Conservation (phyloP, 2,113 vertebrate species). For the Monopterus albus region DNA sequence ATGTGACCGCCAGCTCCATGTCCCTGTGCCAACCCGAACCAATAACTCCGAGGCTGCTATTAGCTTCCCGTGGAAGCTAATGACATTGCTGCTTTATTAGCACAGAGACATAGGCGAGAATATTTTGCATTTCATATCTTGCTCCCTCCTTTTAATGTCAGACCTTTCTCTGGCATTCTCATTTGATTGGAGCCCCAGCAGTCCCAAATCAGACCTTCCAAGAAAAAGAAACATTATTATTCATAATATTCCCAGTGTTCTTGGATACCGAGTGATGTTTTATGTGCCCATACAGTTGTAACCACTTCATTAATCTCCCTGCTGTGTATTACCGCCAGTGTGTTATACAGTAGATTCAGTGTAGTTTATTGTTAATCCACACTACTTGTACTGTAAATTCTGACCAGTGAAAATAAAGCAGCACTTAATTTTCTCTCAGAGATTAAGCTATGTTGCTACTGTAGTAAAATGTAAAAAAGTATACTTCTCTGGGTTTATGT, state of each 20-base stretch:
- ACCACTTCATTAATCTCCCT: neutral
- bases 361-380: neutral
- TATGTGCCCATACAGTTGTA: neutral
- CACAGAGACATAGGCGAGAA: slow-evolving; percentile 54
- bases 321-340: neutral
- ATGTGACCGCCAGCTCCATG: slow-evolving; percentile 63
- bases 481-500: neutral
- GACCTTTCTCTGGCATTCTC: slow-evolving; percentile 57
- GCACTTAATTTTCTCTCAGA: neutral
- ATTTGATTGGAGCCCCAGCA: slow-evolving; percentile 58
- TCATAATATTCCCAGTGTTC: slow-evolving; percentile 10
- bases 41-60: slow-evolving; percentile 71
- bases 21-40: slow-evolving; percentile 69
- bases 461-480: neutral
- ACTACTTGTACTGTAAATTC: neutral
- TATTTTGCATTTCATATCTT: slow-evolving; percentile 75
- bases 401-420: neutral
- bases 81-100: slow-evolving; percentile 77
- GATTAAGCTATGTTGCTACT: neutral
- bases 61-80: slow-evolving; percentile 71
- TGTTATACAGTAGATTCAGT: neutral
- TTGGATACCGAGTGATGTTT: slow-evolving; percentile 15
- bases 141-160: slow-evolving; percentile 76
- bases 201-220: slow-evolving; percentile 29
- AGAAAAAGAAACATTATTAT: slow-evolving; percentile 28